A percentile compares a stretch with the other conserved stretches of the same genome.
Evolutionary conservation across 2,113 vertebrate species (phyloP).

Genomic region (Pandion haliaetus): DNA sequence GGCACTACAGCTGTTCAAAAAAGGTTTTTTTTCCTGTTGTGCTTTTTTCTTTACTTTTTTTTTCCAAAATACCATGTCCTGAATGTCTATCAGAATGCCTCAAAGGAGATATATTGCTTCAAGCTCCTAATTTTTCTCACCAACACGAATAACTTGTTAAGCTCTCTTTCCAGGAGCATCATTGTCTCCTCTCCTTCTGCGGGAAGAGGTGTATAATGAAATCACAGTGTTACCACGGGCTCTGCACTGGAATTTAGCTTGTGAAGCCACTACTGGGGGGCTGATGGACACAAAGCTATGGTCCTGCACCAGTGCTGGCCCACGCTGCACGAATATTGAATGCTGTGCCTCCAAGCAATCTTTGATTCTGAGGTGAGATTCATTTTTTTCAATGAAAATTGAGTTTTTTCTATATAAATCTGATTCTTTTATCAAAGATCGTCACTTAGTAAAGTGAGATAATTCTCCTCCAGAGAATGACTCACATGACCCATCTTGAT

Average conservation of each 20-base stretch:
- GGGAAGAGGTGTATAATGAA: background rate
- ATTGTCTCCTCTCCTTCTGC: background rate
- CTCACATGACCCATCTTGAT: background rate
- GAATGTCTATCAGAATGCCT: background rate
- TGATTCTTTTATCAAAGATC: background rate
- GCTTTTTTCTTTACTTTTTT: background rate
- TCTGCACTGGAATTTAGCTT: background rate
- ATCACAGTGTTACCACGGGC: background rate
- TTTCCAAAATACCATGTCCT: background rate
- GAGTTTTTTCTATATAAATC: background rate
- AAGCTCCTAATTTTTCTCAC: background rate
- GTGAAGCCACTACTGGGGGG: background rate
- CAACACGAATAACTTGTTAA: background rate
- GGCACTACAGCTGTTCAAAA: background rate
- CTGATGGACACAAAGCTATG: background rate
- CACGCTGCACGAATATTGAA: background rate
- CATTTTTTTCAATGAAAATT: background rate
- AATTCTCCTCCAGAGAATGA: background rate
- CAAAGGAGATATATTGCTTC: background rate
- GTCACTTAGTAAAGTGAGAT: background rate
- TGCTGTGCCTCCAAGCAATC: background rate
- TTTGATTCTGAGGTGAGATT: background rate
- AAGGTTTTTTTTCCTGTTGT: background rate
- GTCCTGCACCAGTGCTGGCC: background rate
- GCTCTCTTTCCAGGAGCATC: background rate